Percentiles rank a stretch among this genome's conserved stretches.
Evolutionary conservation across 2,888 invertebrate genomes (phyloP).

Genomic region (Timema podura): DNA sequence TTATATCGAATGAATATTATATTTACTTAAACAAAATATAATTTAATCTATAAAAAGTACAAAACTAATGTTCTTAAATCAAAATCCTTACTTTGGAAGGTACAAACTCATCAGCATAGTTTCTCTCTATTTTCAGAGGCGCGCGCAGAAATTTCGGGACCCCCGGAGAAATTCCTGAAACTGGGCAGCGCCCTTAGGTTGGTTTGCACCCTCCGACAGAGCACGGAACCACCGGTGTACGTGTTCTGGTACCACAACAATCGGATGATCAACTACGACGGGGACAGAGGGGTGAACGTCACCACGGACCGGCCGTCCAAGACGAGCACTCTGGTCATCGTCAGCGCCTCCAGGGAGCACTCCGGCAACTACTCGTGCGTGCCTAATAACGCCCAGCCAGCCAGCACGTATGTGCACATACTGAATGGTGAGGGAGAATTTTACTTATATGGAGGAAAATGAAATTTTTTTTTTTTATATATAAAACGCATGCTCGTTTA

Average conservation of each 20-base stretch:
- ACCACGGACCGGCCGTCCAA: slow-evolving; percentile 42
- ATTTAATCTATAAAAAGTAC: too few relatives aligned
- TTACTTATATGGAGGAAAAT: too few relatives aligned
- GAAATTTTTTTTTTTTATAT: too few relatives aligned
- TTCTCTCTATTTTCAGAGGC: slow-evolving; percentile 60
- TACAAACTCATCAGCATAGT: too few relatives aligned
- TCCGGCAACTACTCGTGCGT: slow-evolving; percentile 87
- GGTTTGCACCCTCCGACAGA: slow-evolving; percentile 77
- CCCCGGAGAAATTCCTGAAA: slow-evolving; percentile 80
- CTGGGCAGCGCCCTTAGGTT: slow-evolving; percentile 79
- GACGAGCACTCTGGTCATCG: slow-evolving; percentile 48
- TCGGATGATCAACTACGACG: slow-evolving; percentile 81
- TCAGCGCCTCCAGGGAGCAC: slow-evolving; percentile 56
- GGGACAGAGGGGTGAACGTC: slow-evolving; percentile 51
- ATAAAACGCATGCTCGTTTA: too few relatives aligned
- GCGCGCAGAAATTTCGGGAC: slow-evolving; percentile 79
- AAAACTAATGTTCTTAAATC: too few relatives aligned
- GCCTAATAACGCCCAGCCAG: slow-evolving; percentile 83
- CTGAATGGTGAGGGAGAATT: slow-evolving; percentile 66
- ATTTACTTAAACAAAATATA: too few relatives aligned
- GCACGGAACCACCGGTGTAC: slow-evolving; percentile 79
- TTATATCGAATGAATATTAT: too few relatives aligned
- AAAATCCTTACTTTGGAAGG: too few relatives aligned
- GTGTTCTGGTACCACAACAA: slow-evolving; percentile 84
- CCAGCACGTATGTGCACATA: slow-evolving; percentile 84